Conservation (phyloP, 2,797 vertebrate species). For the Leptoclinus maculatus region DNA sequence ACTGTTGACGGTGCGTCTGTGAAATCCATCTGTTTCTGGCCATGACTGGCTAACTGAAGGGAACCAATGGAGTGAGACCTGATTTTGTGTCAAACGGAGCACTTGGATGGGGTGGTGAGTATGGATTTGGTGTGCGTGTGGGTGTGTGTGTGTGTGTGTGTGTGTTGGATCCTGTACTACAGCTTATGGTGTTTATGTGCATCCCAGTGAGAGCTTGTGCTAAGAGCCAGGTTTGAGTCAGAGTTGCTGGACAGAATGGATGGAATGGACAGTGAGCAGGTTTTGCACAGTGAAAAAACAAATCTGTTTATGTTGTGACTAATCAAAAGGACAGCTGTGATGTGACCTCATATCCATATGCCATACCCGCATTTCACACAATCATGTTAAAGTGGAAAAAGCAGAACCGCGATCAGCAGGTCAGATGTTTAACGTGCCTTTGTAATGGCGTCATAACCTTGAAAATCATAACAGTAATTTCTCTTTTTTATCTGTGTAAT, state of each 20-base stretch:
- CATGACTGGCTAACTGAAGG: conserved; percentile 55
- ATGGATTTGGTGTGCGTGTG: conserved; percentile 22
- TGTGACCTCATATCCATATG: conserved; percentile 64
- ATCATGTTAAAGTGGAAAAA: conserved; percentile 23
- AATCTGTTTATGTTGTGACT: conserved; percentile 57
- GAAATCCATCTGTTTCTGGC: conserved; percentile 73
- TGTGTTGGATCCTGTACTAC: conserved; percentile 52
- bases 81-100: conserved; percentile 78
- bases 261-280: conserved; percentile 42
- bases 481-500: not conserved
- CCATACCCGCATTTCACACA: conserved; percentile 24
- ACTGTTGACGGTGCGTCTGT: conserved; percentile 62
- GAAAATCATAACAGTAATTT: not conserved
- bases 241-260: conserved; percentile 61
- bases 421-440: not conserved
- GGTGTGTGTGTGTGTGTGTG: conserved; percentile 7
- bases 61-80: conserved; percentile 74
- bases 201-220: conserved; percentile 58
- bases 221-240: conserved; percentile 69
- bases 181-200: conserved; percentile 77
- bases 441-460: not conserved
- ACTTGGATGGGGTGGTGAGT: conserved; percentile 57
- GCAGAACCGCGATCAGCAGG: not conserved
- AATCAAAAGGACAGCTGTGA: conserved; percentile 66
- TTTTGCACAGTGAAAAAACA: conserved; percentile 37